Conservation (phyloP, 2,797 vertebrate species). For the Poeciliopsis turneri region DNA sequence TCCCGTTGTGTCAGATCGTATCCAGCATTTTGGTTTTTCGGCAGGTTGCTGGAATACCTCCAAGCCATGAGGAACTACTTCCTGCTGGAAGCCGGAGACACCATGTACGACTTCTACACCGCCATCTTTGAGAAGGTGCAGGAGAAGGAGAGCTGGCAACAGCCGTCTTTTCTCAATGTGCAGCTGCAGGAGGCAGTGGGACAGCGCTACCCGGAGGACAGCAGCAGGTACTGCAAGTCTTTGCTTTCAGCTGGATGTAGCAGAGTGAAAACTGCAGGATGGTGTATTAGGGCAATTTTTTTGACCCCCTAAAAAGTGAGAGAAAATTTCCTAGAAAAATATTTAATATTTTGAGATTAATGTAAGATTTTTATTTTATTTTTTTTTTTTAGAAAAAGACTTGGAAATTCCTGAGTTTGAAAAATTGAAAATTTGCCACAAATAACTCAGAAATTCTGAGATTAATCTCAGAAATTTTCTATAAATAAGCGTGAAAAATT, state of each 20-base stretch:
- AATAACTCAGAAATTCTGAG: too few species aligned
- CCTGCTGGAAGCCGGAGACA: constrained; percentile 96
- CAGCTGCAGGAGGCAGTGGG: constrained; percentile 96
- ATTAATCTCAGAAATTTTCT: too few species aligned
- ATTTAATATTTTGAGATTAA: too few species aligned
- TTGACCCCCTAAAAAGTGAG: too few species aligned
- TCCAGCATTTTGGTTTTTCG: constrained; percentile 9
- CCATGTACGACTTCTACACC: constrained; percentile 99
- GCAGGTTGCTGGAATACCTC: constrained; percentile 92
- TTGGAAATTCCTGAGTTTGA: too few species aligned
- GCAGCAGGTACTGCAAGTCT: constrained; percentile 83
- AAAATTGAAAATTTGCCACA: too few species aligned
- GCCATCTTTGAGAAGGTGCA: constrained; percentile 98
- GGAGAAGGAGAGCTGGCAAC: constrained; percentile 97
- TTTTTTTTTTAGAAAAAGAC: too few species aligned
- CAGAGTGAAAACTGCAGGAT: not conserved
- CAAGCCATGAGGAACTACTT: constrained; percentile 99
- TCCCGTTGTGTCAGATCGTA: not conserved
- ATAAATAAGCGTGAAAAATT: too few species aligned
- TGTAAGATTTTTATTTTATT: too few species aligned
- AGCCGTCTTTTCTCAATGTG: constrained; percentile 91
- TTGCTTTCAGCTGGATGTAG: not conserved
- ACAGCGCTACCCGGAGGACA: constrained; percentile 93
- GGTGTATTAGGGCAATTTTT: too few species aligned
- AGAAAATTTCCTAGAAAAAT: too few species aligned